phyloP scores from a whole-genome alignment of 2,797 vertebrate species.

The Crypturellus tataupa region DNA sequence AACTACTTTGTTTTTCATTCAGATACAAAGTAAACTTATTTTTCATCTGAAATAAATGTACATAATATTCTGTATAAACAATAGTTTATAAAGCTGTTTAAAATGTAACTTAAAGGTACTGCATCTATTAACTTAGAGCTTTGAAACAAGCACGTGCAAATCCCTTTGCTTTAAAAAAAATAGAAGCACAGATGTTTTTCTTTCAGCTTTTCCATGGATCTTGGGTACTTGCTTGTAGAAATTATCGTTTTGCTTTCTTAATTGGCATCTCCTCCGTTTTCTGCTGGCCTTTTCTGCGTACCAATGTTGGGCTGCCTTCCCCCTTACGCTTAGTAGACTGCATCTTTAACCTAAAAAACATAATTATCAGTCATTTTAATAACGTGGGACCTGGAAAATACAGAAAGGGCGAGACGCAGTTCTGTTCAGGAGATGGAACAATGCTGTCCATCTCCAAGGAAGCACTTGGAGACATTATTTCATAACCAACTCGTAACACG shows the following conservation, averaged over 20 bases:
- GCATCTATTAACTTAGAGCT: conserved; percentile 72
- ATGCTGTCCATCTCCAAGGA: background rate
- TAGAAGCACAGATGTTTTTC: conserved; percentile 38
- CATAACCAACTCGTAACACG: background rate
- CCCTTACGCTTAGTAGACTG: conserved; percentile 87
- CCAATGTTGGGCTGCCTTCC: conserved; percentile 88
- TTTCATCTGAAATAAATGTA: conserved; percentile 81
- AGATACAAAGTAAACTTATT: conserved; percentile 83
- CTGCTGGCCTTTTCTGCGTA: conserved; percentile 88
- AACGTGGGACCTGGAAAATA: background rate
- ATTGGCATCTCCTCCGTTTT: conserved; percentile 87
- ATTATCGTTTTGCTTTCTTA: conserved; percentile 93
- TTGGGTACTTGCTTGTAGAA: background rate
- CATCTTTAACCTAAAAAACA: conserved; percentile 83
- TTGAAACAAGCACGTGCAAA: conserved; percentile 78
- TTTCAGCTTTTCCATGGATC: background rate
- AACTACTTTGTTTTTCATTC: conserved; percentile 82
- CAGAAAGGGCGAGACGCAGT: background rate
- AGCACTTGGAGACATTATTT: background rate
- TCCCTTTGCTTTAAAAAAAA: conserved; percentile 71
- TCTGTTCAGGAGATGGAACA: background rate
- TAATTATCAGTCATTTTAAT: background rate
- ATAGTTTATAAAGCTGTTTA: conserved; percentile 82
- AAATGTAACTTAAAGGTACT: conserved; percentile 77
- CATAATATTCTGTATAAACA: conserved; percentile 80